Base-by-base conservation (phyloP, 2,113 vertebrate species). In the Suricata suricatta region DNA sequence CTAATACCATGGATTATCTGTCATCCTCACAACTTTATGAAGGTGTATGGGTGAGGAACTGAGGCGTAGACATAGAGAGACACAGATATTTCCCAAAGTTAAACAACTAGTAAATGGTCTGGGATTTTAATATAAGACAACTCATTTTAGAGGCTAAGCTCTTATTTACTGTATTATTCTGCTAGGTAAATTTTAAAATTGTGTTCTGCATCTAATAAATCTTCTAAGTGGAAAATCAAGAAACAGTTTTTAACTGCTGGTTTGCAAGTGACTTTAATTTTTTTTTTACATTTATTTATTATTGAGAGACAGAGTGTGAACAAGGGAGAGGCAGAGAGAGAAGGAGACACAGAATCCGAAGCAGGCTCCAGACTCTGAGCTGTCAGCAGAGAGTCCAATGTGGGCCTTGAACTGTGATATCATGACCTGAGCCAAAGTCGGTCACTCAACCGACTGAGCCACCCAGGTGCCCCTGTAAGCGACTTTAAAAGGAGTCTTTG, bases 401-500 rank as follows among this genome's bases (percentile, higher is more conserved):
- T 10, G 44, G 44, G 44, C 7, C 44, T 10, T 47, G 44, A 47
- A 47, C 44, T 47, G 44, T 10, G 44, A 47, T 9, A 47, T 47
- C 44, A 47, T 47, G 44, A 47, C 44, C 44, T 47, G 44, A 47
- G 44, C 44, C 44, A 4, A 47, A 47, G 44, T 10, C 9, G 10
- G 44, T 47, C 44, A 4, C 44, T 47, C 44, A 47, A 47, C 44
- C 44, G 10, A 47, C 44, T 47, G 44, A 47, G 9, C 44, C 44
- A 47, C 44, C 44, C 10, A 47, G 44, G 44, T 10, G 44, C 44
- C 44, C 44, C 44, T 35, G 1, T 50, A 92, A 72, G 38, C 47
- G 33, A 94, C 14, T 68, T 96, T 93, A 60, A 90, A 94, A 93
- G 5, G 41, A 91, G 91, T 47, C 11, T 87, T 88, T 90, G 29